Base-by-base conservation (phyloP, 2,797 vertebrate genomes). In the Salmo trutta region DNA sequence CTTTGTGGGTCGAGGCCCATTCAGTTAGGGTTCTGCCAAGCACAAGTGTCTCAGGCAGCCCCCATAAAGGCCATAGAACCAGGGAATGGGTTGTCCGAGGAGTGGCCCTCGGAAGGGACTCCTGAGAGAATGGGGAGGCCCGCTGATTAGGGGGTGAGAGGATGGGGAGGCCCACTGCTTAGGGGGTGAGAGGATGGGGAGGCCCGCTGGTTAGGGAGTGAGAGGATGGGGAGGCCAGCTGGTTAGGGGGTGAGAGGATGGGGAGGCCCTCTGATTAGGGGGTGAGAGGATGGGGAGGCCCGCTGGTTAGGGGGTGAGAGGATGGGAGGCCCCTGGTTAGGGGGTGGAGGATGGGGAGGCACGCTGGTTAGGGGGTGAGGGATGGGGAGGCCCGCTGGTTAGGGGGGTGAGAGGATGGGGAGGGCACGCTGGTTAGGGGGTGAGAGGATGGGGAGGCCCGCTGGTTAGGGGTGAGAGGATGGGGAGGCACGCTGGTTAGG, bases 1-100 rank as follows among this genome's bases (percentile, higher is more conserved):
- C 91, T 90, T 92, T 91, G 90, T 92, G 88, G 87, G 82, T 84
- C 79, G 88, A 88, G 88, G 90, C 90, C 88, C 86, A 88, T 80
- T 81, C 90, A 87, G 91, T 88, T 90, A 86, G 88, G 86, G 86
- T 86, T 84, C 77, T 68, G 80, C 87, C 89, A 90, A 91, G 90
- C 86, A 88, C 85, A 87, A 87, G 82, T 64, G 87, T 83, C 88
- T 83, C 79, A 89, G 54, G 7, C 54, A 59, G 19, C 19, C 79
- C 86, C 83, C 85, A 86, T 88, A 81, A 90, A 91, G 87, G 84
- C 75, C 81, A 77, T 79, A 89, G 86, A 87, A 88, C 89, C 83
- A 88, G 75, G 79, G 79, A 81, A 82, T 75, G 86, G 80, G 19
- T 68, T 77, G 75, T 81, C 81, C 82, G 75, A 80, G 68, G 75